These are phyloP conservation scores for Elysia crispata DNA, from an alignment of 2,888 invertebrate species.

Conservation along the genomic window DNA sequence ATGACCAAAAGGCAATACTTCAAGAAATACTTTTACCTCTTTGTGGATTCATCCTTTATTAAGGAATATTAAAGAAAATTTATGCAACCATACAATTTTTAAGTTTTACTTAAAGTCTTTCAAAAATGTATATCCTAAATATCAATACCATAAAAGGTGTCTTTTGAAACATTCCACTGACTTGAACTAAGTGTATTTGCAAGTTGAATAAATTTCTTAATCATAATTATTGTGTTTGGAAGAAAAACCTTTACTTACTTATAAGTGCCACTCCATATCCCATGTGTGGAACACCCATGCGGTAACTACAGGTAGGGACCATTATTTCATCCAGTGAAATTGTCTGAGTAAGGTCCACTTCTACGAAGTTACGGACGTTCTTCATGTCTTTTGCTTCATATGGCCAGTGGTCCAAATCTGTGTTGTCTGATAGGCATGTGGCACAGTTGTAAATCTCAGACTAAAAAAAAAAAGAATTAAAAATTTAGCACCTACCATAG, in stretches of 20 bases:
- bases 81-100: too few relatives aligned
- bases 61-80: too few relatives aligned
- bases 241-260: slow-evolving; percentile 78
- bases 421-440: slow-evolving; percentile 67
- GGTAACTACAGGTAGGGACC: slow-evolving; percentile 95
- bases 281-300: slow-evolving; percentile 93
- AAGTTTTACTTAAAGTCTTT: too few relatives aligned
- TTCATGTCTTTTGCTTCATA: slow-evolving; percentile 58
- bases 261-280: slow-evolving; percentile 91
- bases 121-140: too few relatives aligned
- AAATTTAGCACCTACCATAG: background rate
- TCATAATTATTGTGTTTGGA: background rate
- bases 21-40: too few relatives aligned
- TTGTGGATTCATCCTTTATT: too few relatives aligned
- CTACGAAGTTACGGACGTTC: slow-evolving; percentile 55
- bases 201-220: background rate
- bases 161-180: too few relatives aligned
- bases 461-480: slow-evolving; percentile 51
- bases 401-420: slow-evolving; percentile 61
- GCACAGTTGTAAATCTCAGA: slow-evolving; percentile 62
- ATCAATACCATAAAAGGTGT: too few relatives aligned
- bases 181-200: too few relatives aligned
- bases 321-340: slow-evolving; percentile 85
- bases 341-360: slow-evolving; percentile 59
- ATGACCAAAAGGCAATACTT: too few relatives aligned